phyloP scores from a whole-genome alignment of 2,113 vertebrate genomes.

The Platysteira castanea region DNA sequence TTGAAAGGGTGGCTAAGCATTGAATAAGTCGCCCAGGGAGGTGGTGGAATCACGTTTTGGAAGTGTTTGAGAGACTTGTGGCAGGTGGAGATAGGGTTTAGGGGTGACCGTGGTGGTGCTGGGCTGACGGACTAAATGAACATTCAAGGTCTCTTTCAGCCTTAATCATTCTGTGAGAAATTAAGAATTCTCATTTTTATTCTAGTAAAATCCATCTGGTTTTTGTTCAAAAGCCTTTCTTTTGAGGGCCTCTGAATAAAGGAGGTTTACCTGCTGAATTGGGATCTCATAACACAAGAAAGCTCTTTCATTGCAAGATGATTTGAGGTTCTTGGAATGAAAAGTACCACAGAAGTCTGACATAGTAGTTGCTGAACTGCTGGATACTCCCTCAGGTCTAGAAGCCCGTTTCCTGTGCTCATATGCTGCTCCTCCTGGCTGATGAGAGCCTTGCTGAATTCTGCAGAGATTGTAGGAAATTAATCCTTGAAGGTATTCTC shows the following conservation, averaged over 20 bases:
- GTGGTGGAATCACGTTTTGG: neutral
- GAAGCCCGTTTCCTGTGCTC: neutral
- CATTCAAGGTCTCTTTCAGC: neutral
- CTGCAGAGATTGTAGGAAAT: neutral
- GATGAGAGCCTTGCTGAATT: neutral
- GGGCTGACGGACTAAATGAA: neutral
- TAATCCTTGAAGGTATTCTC: neutral
- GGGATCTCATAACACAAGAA: neutral
- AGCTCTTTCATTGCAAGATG: neutral
- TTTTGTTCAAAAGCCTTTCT: neutral
- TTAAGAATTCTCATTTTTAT: neutral
- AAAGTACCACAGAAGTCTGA: neutral
- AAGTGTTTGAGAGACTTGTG: neutral
- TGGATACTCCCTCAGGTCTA: neutral
- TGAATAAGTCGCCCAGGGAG: neutral
- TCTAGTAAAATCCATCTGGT: neutral
- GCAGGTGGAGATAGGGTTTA: neutral
- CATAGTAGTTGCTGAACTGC: neutral
- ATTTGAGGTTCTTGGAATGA: neutral
- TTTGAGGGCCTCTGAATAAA: neutral
- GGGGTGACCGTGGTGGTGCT: neutral
- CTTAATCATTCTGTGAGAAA: neutral
- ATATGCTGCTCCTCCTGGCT: neutral
- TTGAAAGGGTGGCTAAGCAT: neutral
- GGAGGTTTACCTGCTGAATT: neutral